Evolutionary conservation across 2,888 invertebrate species (phyloP), one percentile per base, ranked within the genome.

Genomic region (Phalera bucephala): DNA sequence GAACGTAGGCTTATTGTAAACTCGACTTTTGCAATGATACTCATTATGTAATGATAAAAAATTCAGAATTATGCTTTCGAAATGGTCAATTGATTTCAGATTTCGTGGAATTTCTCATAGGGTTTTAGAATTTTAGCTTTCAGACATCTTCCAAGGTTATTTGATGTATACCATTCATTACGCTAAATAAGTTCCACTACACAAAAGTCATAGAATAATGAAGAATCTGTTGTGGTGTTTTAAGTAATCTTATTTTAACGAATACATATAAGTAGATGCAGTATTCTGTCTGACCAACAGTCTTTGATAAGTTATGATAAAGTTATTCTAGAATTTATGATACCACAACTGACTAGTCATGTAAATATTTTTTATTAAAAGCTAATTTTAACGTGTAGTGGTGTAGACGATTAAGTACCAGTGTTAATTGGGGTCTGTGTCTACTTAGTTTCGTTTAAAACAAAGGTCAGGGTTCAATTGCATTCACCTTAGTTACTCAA

Each of bases 281-380:
- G 25, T 25, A 5, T 9, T 8, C 12, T 25, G 12, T 12, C 12
- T 7, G 12, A 25, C 7, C n/a, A n/a, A 15, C 2, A n/a, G 7
- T 10, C 3, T 13, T 14, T 15, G 11, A 15, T 14, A 28, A 8
- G n/a, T 28, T 13, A 13, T 15, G 6, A 9, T 28, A 15, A n/a
- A 5, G 5, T 9, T 28, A 10, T 28, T 2, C 0, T 28, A 9
- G 28, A 15, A 28, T 28, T 15, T 28, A 15, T 0, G 6, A 19
- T 54, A 61, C 58, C 57, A 58, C 48, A 57, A 50, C 55, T 54
- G 52, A 67, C 71, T 72, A 72, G 72, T 72, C 72, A 68, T 65
- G 55, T 59, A 58, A 58, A 48, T 54, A 57, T 45, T 45, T 50
- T 46, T 31, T 48, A 37, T 44, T 50, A 43, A 43, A 43, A 47